Percentiles rank a stretch among this genome's conserved stretches.
These are phyloP conservation scores for Marcusenius ussheri DNA, from an alignment of 2,113 vertebrate species.

Conservation along the genomic window DNA sequence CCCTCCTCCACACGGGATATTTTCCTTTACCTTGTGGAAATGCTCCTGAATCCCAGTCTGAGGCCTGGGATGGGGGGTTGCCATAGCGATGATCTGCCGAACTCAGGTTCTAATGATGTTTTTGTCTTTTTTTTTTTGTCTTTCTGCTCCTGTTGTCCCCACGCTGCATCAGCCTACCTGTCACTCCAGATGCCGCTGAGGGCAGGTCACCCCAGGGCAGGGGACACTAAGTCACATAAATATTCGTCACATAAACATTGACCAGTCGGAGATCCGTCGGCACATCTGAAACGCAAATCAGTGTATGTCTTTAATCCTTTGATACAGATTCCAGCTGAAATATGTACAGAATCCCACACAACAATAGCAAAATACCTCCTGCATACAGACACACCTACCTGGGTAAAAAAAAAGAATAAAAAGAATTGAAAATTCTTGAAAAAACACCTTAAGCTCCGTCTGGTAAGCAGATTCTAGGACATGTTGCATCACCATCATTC, in stretches of 20 bases:
- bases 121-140: not conserved
- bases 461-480: not conserved
- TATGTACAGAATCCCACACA: not conserved
- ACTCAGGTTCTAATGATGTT: conserved; percentile 53
- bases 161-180: not conserved
- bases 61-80: conserved; percentile 59
- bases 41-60: conserved; percentile 44
- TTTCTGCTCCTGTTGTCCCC: not conserved
- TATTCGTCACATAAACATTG: not conserved
- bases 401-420: not conserved
- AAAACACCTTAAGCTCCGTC: not conserved
- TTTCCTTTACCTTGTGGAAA: conserved; percentile 52
- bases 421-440: not conserved
- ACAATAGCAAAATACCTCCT: not conserved
- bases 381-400: not conserved
- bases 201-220: not conserved
- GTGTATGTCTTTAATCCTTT: not conserved
- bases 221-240: not conserved
- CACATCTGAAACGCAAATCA: not conserved
- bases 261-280: not conserved
- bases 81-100: conserved; percentile 64
- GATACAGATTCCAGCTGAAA: not conserved
- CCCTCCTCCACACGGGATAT: conserved; percentile 12
- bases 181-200: not conserved
- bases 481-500: not conserved